phyloP scores from a whole-genome alignment of 2,888 invertebrate species.

The Acleris literana region DNA sequence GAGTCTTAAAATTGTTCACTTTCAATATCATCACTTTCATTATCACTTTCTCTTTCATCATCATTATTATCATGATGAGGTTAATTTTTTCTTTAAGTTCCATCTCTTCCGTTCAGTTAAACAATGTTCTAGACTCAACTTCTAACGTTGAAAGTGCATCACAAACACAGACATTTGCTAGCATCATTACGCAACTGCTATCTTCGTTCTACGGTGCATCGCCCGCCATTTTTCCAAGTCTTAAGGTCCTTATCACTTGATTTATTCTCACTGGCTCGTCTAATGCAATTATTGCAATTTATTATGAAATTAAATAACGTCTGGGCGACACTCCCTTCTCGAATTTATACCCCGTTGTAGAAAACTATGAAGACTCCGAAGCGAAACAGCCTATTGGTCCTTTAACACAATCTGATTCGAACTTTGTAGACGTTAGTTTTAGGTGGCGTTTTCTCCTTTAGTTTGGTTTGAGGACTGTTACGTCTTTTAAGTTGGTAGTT shows the following conservation, averaged over 20 bases:
- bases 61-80: too few relatives aligned
- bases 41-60: too few relatives aligned
- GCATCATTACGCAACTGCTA: slow-evolving; percentile 12
- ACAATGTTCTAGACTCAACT: too few relatives aligned
- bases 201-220: slow-evolving; percentile 8
- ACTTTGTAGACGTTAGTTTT: slow-evolving; percentile 52
- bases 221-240: slow-evolving; percentile 34
- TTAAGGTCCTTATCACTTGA: slow-evolving; percentile 55
- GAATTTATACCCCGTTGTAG: slow-evolving; percentile 75
- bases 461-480: slow-evolving; percentile 49
- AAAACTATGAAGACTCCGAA: slow-evolving; percentile 57
- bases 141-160: too few relatives aligned
- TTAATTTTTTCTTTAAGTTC: too few relatives aligned
- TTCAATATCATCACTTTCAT: too few relatives aligned
- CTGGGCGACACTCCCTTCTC: slow-evolving; percentile 63
- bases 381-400: slow-evolving; percentile 54
- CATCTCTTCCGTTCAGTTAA: too few relatives aligned
- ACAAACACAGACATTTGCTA: too few relatives aligned
- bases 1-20: too few relatives aligned
- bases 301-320: slow-evolving; percentile 81
- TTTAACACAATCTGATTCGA: slow-evolving; percentile 62
- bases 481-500: slow-evolving; percentile 76
- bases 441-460: slow-evolving; percentile 58
- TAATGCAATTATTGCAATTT: slow-evolving; percentile 83
- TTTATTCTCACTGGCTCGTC: slow-evolving; percentile 66